Conservation (phyloP, 2,113 vertebrate species). For the Dascyllus trimaculatus region DNA sequence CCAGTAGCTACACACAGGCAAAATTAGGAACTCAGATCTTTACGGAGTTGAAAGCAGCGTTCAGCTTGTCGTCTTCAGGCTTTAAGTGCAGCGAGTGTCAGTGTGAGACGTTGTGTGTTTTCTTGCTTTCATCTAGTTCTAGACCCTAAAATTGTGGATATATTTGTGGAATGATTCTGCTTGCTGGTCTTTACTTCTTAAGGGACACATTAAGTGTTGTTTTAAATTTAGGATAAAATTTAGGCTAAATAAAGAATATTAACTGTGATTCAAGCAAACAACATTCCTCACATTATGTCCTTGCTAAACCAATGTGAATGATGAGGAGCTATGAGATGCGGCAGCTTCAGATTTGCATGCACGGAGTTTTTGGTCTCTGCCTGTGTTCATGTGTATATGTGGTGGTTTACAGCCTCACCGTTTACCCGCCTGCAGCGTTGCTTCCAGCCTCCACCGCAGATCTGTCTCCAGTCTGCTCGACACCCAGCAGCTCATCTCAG, state of each 20-base stretch:
- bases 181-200: not conserved
- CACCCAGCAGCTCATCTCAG: constrained; percentile 37
- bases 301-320: not conserved
- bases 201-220: no score
- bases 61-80: not conserved
- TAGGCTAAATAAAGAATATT: not conserved
- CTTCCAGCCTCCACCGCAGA: constrained; percentile 38
- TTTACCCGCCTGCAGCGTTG: constrained; percentile 51
- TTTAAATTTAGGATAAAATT: not conserved
- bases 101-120: not conserved
- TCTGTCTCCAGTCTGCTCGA: constrained; percentile 18
- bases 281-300: not conserved
- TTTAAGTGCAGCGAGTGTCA: not conserved
- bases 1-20: not conserved
- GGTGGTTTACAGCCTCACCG: not conserved
- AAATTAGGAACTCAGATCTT: no score
- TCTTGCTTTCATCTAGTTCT: not conserved
- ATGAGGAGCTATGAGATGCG: not conserved
- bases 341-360: constrained; percentile 1
- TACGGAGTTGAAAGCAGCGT: no score
- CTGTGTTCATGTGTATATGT: constrained; percentile 11
- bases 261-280: not conserved
- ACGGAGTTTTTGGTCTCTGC: not conserved
- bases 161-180: not conserved
- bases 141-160: not conserved